phyloP scores from a whole-genome alignment of 2,888 invertebrate species.

The Himalopsyche kuldschensis region DNA sequence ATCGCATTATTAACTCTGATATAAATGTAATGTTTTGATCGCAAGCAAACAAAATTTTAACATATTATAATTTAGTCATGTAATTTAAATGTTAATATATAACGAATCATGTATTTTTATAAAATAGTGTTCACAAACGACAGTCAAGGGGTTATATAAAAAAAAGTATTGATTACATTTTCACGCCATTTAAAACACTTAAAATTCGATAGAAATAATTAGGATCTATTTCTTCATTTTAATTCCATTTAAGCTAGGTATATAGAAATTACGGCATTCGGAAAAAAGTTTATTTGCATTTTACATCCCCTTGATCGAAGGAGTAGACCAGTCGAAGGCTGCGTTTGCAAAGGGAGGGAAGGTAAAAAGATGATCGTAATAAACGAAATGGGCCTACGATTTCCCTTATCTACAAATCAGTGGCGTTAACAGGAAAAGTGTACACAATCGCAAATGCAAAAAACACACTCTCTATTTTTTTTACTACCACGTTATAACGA shows the following conservation, averaged over 20 bases:
- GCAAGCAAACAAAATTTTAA: too few species aligned
- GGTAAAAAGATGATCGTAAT: conserved; percentile 36
- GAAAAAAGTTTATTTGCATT: conserved; percentile 20
- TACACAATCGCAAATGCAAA: not conserved
- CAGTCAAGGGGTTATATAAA: too few species aligned
- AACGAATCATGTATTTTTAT: too few species aligned
- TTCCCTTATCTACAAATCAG: conserved; percentile 21
- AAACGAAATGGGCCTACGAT: conserved; percentile 33
- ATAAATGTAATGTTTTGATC: too few species aligned
- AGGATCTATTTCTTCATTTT: not conserved
- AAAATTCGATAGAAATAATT: not conserved
- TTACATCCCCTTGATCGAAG: not conserved
- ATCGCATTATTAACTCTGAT: too few species aligned
- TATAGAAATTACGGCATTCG: not conserved
- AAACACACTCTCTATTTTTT: not conserved
- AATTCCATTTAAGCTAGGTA: not conserved
- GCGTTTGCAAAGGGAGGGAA: conserved; percentile 9
- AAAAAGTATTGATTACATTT: not conserved
- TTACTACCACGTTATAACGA: too few species aligned
- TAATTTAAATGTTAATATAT: too few species aligned
- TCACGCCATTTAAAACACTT: not conserved
- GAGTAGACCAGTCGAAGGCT: not conserved
- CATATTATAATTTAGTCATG: too few species aligned
- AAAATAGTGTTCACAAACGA: too few species aligned
- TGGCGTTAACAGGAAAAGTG: not conserved